phyloP scores from a whole-genome alignment of 2,888 invertebrate species.

The Nowickia ferox region DNA sequence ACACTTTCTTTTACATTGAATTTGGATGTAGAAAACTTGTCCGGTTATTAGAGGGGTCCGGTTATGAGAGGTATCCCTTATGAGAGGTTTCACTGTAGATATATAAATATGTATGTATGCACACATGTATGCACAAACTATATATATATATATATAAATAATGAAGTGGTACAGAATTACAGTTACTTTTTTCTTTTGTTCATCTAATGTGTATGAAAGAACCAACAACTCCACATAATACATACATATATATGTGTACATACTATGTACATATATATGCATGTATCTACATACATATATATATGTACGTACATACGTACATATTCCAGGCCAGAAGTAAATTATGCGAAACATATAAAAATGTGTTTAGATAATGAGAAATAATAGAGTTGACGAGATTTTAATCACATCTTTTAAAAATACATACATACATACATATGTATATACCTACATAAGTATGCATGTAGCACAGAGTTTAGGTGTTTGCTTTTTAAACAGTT shows the following conservation, averaged over 20 bases:
- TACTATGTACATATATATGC: neutral
- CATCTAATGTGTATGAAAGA: too few species aligned
- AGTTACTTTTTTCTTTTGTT: too few species aligned
- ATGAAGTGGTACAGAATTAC: too few species aligned
- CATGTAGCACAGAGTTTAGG: neutral
- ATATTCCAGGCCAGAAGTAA: neutral
- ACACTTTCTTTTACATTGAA: too few species aligned
- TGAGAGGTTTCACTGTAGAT: too few species aligned
- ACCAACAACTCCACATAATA: neutral
- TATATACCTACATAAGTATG: too few species aligned
- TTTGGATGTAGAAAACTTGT: too few species aligned
- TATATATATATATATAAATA: neutral
- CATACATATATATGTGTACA: neutral
- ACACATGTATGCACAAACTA: neutral
- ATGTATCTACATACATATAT: neutral
- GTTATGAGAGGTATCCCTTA: too few species aligned
- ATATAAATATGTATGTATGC: neutral
- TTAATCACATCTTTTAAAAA: neutral
- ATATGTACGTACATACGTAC: neutral
- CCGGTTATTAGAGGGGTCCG: too few species aligned
- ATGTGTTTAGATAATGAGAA: neutral
- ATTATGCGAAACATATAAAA: neutral
- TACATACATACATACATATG: neutral
- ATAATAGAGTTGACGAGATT: too few species aligned
- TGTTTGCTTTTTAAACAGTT: neutral